Percentiles rank a stretch among this genome's conserved stretches.
Conservation (phyloP, 2,888 invertebrate species). For the Melieria picta region DNA sequence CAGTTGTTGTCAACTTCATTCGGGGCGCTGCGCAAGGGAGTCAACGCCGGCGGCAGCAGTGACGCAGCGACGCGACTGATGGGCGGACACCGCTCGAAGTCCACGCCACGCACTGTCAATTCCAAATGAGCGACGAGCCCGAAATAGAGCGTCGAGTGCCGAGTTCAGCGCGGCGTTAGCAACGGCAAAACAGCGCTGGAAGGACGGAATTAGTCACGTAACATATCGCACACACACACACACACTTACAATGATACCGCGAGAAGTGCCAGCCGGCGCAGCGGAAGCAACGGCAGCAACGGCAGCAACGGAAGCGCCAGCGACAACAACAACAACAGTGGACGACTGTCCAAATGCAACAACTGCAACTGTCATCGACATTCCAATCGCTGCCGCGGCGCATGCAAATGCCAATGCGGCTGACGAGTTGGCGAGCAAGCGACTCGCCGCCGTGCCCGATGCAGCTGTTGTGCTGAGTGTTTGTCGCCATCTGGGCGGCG, state of each 20-base stretch:
- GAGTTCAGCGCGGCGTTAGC: too few species aligned
- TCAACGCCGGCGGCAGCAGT: slow-evolving; percentile 3
- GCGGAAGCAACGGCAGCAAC: neutral
- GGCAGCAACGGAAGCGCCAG: neutral
- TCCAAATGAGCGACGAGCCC: neutral
- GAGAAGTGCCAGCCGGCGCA: too few species aligned
- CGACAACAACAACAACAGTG: neutral
- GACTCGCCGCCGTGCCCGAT: slow-evolving; percentile 6
- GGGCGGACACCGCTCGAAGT: neutral
- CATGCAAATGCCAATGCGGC: slow-evolving; percentile 31
- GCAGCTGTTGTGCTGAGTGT: slow-evolving; percentile 42
- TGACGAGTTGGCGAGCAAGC: neutral
- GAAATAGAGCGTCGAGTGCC: too few species aligned
- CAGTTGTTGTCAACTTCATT: slow-evolving; percentile 31
- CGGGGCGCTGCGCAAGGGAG: neutral
- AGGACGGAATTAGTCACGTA: too few species aligned
- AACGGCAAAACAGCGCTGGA: too few species aligned
- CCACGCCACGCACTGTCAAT: neutral
- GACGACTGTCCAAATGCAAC: neutral
- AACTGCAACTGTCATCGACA: slow-evolving; percentile 52
- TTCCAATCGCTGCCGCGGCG: slow-evolving; percentile 48
- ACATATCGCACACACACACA: too few species aligned
- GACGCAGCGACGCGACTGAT: neutral
- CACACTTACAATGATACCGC: too few species aligned
- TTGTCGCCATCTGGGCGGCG: slow-evolving; percentile 28